Percentiles rank a stretch among this genome's conserved stretches.
Conservation (phyloP, 2,797 vertebrate species). For the Acanthurus tractus region DNA sequence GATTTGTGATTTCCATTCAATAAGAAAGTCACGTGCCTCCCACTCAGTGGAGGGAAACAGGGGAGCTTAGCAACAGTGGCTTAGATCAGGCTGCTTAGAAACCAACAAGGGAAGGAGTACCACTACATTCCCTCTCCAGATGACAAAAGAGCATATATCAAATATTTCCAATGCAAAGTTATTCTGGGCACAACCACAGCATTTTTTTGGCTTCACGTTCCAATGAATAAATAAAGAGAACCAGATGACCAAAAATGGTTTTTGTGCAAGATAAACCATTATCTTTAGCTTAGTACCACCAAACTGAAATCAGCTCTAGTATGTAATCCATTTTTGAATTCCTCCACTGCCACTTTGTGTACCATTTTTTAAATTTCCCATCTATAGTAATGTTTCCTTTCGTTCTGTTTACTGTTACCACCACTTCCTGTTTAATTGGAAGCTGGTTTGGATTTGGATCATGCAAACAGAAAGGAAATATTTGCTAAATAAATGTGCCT, state of each 20-base stretch:
- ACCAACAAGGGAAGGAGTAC: constrained; percentile 59
- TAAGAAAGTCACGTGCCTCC: constrained; percentile 67
- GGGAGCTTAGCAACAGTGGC: constrained; percentile 77
- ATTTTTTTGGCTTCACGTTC: constrained; percentile 8
- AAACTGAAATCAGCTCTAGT: constrained; percentile 5
- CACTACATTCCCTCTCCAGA: constrained; percentile 46
- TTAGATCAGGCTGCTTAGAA: constrained; percentile 67
- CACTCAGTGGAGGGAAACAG: constrained; percentile 68
- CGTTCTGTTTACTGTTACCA: constrained; percentile 63
- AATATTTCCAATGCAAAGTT: constrained; percentile 30
- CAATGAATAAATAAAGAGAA: neutral
- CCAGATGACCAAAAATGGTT: neutral
- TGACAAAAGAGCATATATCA: constrained; percentile 37
- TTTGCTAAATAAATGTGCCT: constrained; percentile 52
- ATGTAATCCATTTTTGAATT: constrained; percentile 23
- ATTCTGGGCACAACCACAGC: neutral
- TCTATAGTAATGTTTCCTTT: constrained; percentile 52
- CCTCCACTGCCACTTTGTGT: constrained; percentile 28
- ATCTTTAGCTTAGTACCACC: constrained; percentile 7
- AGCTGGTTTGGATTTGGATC: constrained; percentile 58
- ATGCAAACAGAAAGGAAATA: constrained; percentile 60
- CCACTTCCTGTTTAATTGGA: constrained; percentile 64
- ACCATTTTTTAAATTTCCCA: constrained; percentile 49
- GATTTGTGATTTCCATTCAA: constrained; percentile 71
- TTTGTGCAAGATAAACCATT: constrained; percentile 13